Base-by-base conservation (phyloP, 1,140 invertebrate genomes). In the Drosophila pallidifrons region DNA sequence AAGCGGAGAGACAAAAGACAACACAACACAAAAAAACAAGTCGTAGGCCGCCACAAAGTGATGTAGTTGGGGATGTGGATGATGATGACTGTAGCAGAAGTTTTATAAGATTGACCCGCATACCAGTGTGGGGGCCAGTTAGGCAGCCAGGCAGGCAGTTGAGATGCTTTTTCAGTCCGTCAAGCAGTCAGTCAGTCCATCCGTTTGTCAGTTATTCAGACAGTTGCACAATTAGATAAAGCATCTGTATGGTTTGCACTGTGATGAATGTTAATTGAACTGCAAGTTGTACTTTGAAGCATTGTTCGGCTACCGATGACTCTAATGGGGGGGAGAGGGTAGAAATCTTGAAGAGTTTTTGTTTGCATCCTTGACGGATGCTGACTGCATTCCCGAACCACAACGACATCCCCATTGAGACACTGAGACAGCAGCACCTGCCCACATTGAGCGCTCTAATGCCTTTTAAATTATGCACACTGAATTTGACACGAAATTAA, bases 181-280 rank as follows among this genome's bases (percentile, higher is more conserved):
- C 11, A 49, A 8, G 0, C 28, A 63, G 11, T 46, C 15, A 60
- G 38, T 55, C 66, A 61, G 67, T 65, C 58, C 49, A 30, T 45
- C 46, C 80, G 69, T 67, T 38, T 46, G 55, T 58, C 73, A 52
- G 71, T 54, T 67, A 54, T 52, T 49, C 54, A 64, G 60, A 49
- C 57, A 69, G 80, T 86, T 82, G 68, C 66, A 80, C 82, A 88
- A 82, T 82, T 79, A 88, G 83, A 82, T 82, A 72, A 77, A 77
- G 77, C 66, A 77, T 87, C 75, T 73, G 41, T 71, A 69, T 82
- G 68, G 57, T 70, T 55, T 85, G 82, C 82, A 75, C 78, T 87
- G 79, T 88, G 77, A 80, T 88, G 83, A 79, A 79, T 88, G 80
- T 83, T 88, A 87, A 87, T 87, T 88, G 80, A 88, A 77, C 73